A percentile compares a stretch with the other conserved stretches of the same genome.
These are phyloP conservation scores for Chelonoidis abingdonii DNA, from an alignment of 2,113 vertebrate species.

Conservation along the genomic window DNA sequence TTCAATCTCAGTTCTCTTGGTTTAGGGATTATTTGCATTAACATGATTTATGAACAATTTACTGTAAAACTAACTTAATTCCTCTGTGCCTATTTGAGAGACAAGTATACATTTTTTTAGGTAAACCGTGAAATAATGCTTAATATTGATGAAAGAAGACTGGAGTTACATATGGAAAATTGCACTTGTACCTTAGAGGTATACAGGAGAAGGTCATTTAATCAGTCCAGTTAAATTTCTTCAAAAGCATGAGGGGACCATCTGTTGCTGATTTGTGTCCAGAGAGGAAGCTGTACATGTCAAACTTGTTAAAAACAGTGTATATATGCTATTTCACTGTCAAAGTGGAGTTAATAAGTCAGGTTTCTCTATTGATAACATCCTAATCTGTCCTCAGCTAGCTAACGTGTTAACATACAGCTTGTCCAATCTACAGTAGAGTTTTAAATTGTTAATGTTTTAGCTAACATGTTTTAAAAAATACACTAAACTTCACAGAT, in stretches of 20 bases:
- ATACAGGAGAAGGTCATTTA: neutral
- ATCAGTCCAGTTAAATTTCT: neutral
- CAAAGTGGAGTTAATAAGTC: neutral
- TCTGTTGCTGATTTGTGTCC: neutral
- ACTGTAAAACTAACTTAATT: neutral
- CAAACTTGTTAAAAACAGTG: neutral
- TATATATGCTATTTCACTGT: neutral
- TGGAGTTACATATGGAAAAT: accelerated
- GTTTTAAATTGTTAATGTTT: neutral
- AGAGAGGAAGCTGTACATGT: neutral
- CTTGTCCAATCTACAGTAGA: neutral
- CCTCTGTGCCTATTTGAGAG: neutral
- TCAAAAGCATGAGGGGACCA: accelerated
- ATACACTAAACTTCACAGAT: neutral
- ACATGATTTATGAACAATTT: neutral
- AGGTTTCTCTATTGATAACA: neutral
- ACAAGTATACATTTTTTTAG: neutral
- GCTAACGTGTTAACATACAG: neutral
- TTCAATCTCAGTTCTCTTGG: constrained; percentile 32
- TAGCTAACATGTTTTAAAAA: neutral
- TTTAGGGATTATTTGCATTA: neutral
- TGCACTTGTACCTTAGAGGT: neutral
- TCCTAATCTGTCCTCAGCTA: neutral
- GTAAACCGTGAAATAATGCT: neutral
- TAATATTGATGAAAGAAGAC: neutral